phyloP scores from a whole-genome alignment of 2,113 vertebrate genomes.

The Ranitomeya imitator region DNA sequence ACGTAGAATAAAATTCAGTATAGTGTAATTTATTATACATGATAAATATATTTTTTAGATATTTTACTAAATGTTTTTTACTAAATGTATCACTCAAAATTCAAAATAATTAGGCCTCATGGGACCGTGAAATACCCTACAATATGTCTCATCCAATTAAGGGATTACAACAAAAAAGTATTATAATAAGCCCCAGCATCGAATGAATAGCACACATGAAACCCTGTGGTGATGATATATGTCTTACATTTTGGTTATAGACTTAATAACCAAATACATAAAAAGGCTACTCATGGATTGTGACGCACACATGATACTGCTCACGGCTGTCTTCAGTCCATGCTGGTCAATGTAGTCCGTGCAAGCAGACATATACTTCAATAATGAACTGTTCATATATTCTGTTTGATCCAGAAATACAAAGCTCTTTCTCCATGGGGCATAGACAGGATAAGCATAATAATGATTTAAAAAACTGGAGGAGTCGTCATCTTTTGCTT shows the following conservation, averaged over 20 bases:
- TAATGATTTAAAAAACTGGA: background rate
- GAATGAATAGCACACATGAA: background rate
- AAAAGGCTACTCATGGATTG: background rate
- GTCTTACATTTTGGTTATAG: no score
- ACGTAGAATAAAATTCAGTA: background rate
- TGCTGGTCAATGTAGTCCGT: background rate
- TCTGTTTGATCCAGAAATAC: background rate
- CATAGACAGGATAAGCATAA: background rate
- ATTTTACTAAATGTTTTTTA: conserved; percentile 9
- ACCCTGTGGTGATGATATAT: background rate
- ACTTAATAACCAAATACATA: background rate
- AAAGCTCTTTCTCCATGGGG: background rate
- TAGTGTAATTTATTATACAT: background rate
- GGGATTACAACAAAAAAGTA: background rate
- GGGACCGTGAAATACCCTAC: background rate
- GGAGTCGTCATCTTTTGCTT: background rate
- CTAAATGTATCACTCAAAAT: background rate
- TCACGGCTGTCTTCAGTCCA: background rate
- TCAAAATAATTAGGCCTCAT: conserved; percentile 35
- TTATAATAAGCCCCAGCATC: background rate
- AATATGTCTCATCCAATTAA: background rate
- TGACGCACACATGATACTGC: background rate
- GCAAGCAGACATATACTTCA: background rate
- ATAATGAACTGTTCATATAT: conserved; percentile 17
- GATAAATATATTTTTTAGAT: background rate